phyloP scores from a whole-genome alignment of 1,140 invertebrate species.

The Brachionus paranguensis region DNA sequence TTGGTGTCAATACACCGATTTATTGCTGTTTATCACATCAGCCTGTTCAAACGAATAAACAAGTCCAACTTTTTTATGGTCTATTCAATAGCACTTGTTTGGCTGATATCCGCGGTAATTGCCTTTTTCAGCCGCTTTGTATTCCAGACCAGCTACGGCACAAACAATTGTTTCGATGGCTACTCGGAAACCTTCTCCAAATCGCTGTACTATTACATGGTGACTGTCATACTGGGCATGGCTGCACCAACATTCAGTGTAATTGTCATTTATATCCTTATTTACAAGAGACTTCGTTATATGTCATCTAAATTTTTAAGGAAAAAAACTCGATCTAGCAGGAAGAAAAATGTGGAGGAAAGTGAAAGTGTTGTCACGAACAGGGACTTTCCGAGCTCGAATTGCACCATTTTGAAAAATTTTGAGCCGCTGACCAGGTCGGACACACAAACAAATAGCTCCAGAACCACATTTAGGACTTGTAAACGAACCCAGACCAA shows the following conservation, averaged over 20 bases:
- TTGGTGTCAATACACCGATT: background rate
- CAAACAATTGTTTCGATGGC: conserved; percentile 23
- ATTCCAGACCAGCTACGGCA: background rate
- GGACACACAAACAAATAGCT: background rate
- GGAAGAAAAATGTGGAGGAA: background rate
- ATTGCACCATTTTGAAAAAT: background rate
- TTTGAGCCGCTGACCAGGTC: background rate
- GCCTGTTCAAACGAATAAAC: background rate
- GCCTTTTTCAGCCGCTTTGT: background rate
- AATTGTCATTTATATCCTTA: conserved; percentile 3
- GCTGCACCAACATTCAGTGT: conserved; percentile 8
- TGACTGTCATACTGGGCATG: background rate
- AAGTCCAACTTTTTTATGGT: background rate
- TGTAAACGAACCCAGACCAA: conserved; percentile 7
- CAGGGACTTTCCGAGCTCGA: background rate
- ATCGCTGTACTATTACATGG: background rate
- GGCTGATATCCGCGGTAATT: background rate
- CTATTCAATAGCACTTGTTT: background rate
- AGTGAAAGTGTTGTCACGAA: background rate
- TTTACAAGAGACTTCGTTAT: background rate
- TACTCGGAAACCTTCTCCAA: background rate
- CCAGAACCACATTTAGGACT: background rate
- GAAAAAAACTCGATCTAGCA: background rate
- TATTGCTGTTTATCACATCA: conserved; percentile 5
- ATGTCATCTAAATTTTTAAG: background rate